Percentiles rank a stretch among this genome's conserved stretches.
Conservation (phyloP, 2,113 vertebrate genomes). For the Numida meleagris region DNA sequence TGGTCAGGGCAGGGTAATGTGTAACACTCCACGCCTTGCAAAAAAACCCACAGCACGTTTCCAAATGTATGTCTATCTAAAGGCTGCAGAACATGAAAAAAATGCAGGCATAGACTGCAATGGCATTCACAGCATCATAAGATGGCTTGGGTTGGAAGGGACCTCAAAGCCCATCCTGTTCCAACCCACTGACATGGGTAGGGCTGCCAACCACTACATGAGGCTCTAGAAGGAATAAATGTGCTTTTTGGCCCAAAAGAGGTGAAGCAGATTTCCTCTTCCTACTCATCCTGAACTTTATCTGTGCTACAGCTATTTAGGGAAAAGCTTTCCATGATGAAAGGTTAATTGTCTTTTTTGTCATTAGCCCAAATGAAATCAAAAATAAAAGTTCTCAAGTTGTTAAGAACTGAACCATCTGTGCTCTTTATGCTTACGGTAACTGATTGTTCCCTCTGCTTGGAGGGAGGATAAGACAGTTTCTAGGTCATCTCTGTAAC, state of each 20-base stretch:
- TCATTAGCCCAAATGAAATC: not conserved
- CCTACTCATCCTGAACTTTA: not conserved
- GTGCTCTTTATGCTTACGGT: not conserved
- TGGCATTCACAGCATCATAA: not conserved
- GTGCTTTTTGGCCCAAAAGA: not conserved
- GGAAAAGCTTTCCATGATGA: not conserved
- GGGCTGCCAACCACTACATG: too few species aligned
- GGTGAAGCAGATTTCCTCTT: not conserved
- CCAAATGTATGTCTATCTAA: not conserved
- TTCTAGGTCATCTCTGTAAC: not conserved
- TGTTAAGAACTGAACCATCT: not conserved
- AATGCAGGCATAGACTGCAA: not conserved
- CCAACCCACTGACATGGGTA: too few species aligned
- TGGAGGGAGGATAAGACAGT: not conserved
- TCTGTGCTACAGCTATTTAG: not conserved
- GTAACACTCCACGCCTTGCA: not conserved
- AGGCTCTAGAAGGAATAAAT: not conserved
- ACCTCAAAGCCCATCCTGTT: too few species aligned
- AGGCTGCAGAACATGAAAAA: not conserved
- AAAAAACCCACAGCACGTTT: not conserved
- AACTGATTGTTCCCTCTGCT: not conserved
- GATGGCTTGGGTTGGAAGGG: too few species aligned
- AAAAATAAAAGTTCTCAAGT: not conserved
- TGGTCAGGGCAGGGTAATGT: not conserved
- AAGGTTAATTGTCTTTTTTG: slow-evolving; percentile 25